Percentiles rank a stretch among this genome's conserved stretches.
phyloP scores from a whole-genome alignment of 64 coral and sea anemone species.

The Stichodactyla helianthus region DNA sequence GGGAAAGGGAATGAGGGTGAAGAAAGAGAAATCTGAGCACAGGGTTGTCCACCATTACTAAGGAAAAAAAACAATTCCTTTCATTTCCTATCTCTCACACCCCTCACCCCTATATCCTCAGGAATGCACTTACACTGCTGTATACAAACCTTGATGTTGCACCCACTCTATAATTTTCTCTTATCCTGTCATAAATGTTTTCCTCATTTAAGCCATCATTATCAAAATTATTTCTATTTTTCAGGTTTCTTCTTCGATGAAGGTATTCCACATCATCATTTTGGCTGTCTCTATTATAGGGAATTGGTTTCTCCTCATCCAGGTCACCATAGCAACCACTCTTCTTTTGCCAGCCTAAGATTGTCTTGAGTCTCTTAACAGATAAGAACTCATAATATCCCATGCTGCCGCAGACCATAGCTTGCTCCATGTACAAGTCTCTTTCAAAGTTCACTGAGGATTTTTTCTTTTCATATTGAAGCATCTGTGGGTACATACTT shows the following conservation, averaged over 20 bases:
- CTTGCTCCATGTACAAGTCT: slow-evolving; percentile 97
- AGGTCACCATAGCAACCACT: slow-evolving; percentile 72
- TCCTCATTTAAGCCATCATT: background rate
- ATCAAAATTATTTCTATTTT: background rate
- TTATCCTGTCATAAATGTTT: background rate
- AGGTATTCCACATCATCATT: background rate
- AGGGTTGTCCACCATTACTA: no score
- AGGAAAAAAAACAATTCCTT: no score
- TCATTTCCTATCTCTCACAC: no score
- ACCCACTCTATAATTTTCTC: background rate
- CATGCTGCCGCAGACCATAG: slow-evolving; percentile 80
- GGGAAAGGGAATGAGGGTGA: no score
- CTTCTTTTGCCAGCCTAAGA: slow-evolving; percentile 86
- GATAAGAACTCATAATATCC: slow-evolving; percentile 81
- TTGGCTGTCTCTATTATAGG: background rate
- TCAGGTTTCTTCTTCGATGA: background rate
- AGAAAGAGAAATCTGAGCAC: no score
- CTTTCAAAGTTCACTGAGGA: background rate
- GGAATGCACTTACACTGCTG: background rate
- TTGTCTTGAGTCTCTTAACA: slow-evolving; percentile 35
- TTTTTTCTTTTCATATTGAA: slow-evolving; percentile 44
- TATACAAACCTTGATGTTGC: background rate
- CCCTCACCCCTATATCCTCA: no score
- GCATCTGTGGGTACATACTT: slow-evolving; percentile 79
- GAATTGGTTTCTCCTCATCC: background rate